phyloP scores from a whole-genome alignment of 2,888 invertebrate species.

The Linnaemya vulpina region DNA sequence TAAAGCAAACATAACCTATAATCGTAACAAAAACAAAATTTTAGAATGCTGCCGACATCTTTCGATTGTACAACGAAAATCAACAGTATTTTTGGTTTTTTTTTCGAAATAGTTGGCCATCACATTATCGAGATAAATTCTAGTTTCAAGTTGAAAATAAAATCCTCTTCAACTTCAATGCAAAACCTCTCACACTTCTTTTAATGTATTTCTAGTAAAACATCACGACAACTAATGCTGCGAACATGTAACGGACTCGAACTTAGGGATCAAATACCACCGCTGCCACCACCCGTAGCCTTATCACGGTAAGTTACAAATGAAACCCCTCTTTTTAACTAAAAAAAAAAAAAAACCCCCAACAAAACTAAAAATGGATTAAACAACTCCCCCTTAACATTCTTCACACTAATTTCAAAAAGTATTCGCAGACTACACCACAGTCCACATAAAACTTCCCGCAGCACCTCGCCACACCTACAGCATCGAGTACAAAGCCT shows the following conservation, averaged over 20 bases:
- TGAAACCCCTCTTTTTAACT: not conserved
- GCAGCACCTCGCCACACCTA: slow-evolving; percentile 83
- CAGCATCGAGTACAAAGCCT: slow-evolving; percentile 82
- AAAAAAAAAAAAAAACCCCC: too few species aligned
- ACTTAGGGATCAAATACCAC: slow-evolving; percentile 86
- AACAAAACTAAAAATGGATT: not conserved
- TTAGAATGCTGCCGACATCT: too few species aligned
- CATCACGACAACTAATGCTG: slow-evolving; percentile 87
- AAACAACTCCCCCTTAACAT: not conserved
- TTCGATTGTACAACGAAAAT: too few species aligned
- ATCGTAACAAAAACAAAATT: too few species aligned
- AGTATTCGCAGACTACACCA: slow-evolving; percentile 80
- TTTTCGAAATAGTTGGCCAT: too few species aligned
- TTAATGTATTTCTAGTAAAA: slow-evolving; percentile 77
- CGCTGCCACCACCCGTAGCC: slow-evolving; percentile 85
- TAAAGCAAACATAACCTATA: too few species aligned
- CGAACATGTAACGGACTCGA: slow-evolving; percentile 91
- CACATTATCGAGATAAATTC: too few species aligned
- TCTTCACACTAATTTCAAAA: slow-evolving; percentile 45
- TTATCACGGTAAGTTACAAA: slow-evolving; percentile 82
- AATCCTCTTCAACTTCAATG: too few species aligned
- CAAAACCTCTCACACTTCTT: too few species aligned
- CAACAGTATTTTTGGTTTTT: too few species aligned
- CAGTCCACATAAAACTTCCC: slow-evolving; percentile 83
- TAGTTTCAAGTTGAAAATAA: not conserved